A percentile compares a stretch with the other conserved stretches of the same genome.
These are phyloP conservation scores for Enhydra lutris DNA, from an alignment of 2,113 vertebrate genomes.

Conservation along the genomic window DNA sequence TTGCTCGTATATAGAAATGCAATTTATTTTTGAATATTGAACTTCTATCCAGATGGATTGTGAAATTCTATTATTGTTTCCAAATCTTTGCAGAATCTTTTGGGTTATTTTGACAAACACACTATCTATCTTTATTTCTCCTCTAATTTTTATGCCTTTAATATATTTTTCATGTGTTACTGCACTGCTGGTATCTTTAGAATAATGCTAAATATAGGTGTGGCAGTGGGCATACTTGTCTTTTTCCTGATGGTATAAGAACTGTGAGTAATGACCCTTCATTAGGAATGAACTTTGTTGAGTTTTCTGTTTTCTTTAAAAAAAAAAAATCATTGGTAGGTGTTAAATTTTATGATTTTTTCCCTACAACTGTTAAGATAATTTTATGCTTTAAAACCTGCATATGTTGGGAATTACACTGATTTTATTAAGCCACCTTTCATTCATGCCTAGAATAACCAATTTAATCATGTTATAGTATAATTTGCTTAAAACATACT, in stretches of 20 bases:
- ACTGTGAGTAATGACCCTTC: neutral
- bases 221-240: neutral
- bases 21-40: slow-evolving; percentile 33
- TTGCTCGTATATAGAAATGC: neutral
- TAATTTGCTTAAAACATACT: slow-evolving; percentile 29
- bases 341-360: neutral
- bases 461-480: neutral
- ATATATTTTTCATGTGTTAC: neutral
- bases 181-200: neutral
- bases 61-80: neutral
- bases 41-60: neutral
- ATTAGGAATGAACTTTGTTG: neutral
- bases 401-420: neutral
- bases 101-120: neutral
- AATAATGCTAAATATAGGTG: neutral
- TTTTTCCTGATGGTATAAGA: neutral
- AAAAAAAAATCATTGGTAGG: neutral
- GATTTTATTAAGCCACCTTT: neutral
- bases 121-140: neutral
- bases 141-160: neutral
- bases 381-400: neutral
- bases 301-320: neutral
- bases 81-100: neutral
- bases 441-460: neutral
- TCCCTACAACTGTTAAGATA: neutral